Percentiles rank a stretch among this genome's conserved stretches.
These are phyloP conservation scores for Atrina japonica DNA, from an alignment of 2,888 invertebrate genomes.

Conservation along the genomic window DNA sequence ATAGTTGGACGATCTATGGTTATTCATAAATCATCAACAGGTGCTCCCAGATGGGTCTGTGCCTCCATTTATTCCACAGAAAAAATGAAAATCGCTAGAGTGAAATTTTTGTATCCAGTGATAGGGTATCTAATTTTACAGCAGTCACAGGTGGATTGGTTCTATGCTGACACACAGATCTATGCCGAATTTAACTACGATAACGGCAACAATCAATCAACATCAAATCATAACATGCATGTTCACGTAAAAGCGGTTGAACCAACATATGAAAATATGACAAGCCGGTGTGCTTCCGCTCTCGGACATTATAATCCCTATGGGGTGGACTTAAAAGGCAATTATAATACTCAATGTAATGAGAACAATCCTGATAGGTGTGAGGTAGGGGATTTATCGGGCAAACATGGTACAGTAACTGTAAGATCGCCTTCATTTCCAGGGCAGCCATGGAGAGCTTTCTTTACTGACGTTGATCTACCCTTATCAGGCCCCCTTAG, in stretches of 20 bases:
- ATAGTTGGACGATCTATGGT: slow-evolving; percentile 90
- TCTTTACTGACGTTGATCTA: slow-evolving; percentile 89
- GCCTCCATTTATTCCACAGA: slow-evolving; percentile 81
- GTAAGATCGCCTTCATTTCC: slow-evolving; percentile 41
- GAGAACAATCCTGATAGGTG: slow-evolving; percentile 89
- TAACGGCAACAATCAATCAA: slow-evolving; percentile 84
- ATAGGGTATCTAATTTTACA: slow-evolving; percentile 92
- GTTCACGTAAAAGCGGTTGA: slow-evolving; percentile 89
- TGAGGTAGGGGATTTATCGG: slow-evolving; percentile 90
- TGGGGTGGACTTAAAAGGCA: slow-evolving; percentile 81
- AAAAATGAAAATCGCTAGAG: slow-evolving; percentile 86
- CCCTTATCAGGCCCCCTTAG: slow-evolving; percentile 89
- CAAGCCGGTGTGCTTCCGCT: slow-evolving; percentile 84
- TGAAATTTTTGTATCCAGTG: slow-evolving; percentile 91
- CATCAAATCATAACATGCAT: slow-evolving; percentile 86
- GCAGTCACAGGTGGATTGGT: slow-evolving; percentile 88
- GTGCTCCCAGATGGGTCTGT: slow-evolving; percentile 80
- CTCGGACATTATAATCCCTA: slow-evolving; percentile 90
- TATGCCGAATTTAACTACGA: slow-evolving; percentile 93
- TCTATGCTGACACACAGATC: slow-evolving; percentile 91
- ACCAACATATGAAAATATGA: slow-evolving; percentile 85
- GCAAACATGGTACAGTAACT: slow-evolving; percentile 75
- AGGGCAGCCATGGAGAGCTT: slow-evolving; percentile 40
- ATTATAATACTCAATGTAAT: slow-evolving; percentile 60
- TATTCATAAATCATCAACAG: slow-evolving; percentile 83